Percentiles rank a stretch among this genome's conserved stretches.
These are phyloP conservation scores for Fopius arisanus DNA, from an alignment of 1,140 invertebrate genomes.

Conservation along the genomic window DNA sequence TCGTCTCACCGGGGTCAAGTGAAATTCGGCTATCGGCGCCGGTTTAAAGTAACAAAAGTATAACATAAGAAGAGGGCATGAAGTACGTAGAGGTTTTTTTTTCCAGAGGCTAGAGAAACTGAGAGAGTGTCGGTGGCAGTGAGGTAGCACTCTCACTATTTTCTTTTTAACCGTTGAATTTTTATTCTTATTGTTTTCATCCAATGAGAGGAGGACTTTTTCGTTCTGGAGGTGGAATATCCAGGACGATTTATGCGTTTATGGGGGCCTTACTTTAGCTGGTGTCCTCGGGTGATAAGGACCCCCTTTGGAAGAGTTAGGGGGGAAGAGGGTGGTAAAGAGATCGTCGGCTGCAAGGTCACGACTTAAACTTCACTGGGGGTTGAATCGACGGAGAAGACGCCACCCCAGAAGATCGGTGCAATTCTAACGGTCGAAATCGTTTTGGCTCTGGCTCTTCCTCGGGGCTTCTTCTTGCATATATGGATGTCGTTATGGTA, in stretches of 20 bases:
- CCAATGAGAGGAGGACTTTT: not conserved
- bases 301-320: not conserved
- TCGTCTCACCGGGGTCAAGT: not conserved
- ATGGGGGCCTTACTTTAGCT: conserved; percentile 29
- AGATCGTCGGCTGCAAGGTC: conserved; percentile 14
- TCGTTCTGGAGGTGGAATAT: not conserved
- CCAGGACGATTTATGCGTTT: conserved; percentile 42
- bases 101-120: not conserved
- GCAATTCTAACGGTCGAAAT: conserved; percentile 36
- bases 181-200: not conserved
- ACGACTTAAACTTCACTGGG: not conserved
- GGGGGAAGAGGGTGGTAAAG: not conserved
- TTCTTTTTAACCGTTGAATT: not conserved
- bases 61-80: not conserved
- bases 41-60: conserved; percentile 11
- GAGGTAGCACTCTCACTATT: not conserved
- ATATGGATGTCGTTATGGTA: conserved; percentile 51
- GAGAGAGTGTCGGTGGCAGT: conserved; percentile 4
- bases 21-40: conserved; percentile 3
- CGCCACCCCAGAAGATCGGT: no score
- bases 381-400: not conserved
- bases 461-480: conserved; percentile 44
- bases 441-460: conserved; percentile 3
- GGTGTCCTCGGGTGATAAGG: not conserved
- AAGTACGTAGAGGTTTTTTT: not conserved